Base-by-base conservation (phyloP, 2,113 vertebrate species). In the Python bivittatus region DNA sequence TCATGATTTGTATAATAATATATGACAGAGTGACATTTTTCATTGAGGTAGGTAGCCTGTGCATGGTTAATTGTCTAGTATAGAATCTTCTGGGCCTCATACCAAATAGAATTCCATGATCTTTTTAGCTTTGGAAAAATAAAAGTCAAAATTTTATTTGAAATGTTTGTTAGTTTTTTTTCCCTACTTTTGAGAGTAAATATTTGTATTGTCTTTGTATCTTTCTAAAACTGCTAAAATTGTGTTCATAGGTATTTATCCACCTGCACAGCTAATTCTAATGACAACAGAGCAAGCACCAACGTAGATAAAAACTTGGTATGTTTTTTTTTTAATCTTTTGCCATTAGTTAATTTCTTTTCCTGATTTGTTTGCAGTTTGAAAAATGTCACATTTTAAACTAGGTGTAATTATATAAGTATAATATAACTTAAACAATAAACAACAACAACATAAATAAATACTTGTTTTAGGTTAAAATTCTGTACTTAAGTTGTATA, bases 231-330 rank as follows among this genome's bases (percentile, higher is more conserved):
- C 33, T 33, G 8, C 53, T 54, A 27, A 64, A 53, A 86, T 92
- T 93, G 53, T 94, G 22, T 94, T 89, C 92, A 9, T 91, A 98
- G 98, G 95, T 98, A 98, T 96, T 97, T 98, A 96, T 91, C 95
- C 85, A 94, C 95, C 52, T 91, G 97, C 96, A 96, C 97, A 93
- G 95, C 98, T 95, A 99, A 98, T 97, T 95, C 98, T 92, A 98
- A 98, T 93, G 99, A 99, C 96, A 99, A 99, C 95, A 98, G 98
- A 95, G 97, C 97, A 94, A 98, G 97, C 93, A 98, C 98, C 92
- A 98, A 97, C 94, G 97, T 98, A 96, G 99, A 99, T 96, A 99
- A 99, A 97, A 99, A 97, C 97, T 98, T 99, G 94, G 99, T 99
- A 97, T 96, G 99, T 98, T 84, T 96, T 29, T 10, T 92, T 93